phyloP scores from a whole-genome alignment of 2,797 vertebrate genomes.

The Apogon talboti region DNA sequence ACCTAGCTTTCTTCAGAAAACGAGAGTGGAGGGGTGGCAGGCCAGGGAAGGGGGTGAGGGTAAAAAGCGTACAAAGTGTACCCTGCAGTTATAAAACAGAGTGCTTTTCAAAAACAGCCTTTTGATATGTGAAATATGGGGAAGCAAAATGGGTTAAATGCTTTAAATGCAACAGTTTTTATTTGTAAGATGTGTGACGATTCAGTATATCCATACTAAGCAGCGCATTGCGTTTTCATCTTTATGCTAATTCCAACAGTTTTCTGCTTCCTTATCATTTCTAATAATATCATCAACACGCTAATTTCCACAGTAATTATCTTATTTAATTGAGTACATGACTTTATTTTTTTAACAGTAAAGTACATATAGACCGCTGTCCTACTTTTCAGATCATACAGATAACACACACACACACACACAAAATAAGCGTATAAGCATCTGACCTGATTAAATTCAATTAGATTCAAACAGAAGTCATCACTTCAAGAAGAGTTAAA shows the following conservation, averaged over 20 bases:
- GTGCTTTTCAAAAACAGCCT: slow-evolving; percentile 83
- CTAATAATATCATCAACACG: slow-evolving; percentile 40
- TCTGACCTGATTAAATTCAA: slow-evolving; percentile 63
- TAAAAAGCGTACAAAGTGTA: slow-evolving; percentile 84
- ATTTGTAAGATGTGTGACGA: slow-evolving; percentile 67
- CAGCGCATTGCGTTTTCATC: slow-evolving; percentile 29
- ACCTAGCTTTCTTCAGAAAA: slow-evolving; percentile 81
- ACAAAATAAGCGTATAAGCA: slow-evolving; percentile 37
- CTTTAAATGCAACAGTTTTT: slow-evolving; percentile 81
- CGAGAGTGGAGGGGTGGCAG: slow-evolving; percentile 70
- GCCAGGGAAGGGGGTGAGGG: slow-evolving; percentile 64
- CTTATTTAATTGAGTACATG: slow-evolving; percentile 26
- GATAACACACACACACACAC: slow-evolving; percentile 32
- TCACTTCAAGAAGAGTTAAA: slow-evolving; percentile 37
- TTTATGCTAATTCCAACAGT: slow-evolving; percentile 53
- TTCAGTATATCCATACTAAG: slow-evolving; percentile 58
- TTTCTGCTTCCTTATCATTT: slow-evolving; percentile 36
- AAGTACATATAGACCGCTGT: slow-evolving; percentile 10
- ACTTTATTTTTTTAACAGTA: slow-evolving; percentile 10
- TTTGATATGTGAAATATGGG: slow-evolving; percentile 83
- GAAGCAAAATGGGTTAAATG: slow-evolving; percentile 85
- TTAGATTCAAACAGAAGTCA: slow-evolving; percentile 49
- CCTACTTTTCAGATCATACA: slow-evolving; percentile 25
- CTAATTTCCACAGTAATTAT: slow-evolving; percentile 36
- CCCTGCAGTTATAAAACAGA: slow-evolving; percentile 84